These are phyloP conservation scores for Sinotaia quadrata DNA, from an alignment of 2,888 invertebrate genomes.

Conservation along the genomic window DNA sequence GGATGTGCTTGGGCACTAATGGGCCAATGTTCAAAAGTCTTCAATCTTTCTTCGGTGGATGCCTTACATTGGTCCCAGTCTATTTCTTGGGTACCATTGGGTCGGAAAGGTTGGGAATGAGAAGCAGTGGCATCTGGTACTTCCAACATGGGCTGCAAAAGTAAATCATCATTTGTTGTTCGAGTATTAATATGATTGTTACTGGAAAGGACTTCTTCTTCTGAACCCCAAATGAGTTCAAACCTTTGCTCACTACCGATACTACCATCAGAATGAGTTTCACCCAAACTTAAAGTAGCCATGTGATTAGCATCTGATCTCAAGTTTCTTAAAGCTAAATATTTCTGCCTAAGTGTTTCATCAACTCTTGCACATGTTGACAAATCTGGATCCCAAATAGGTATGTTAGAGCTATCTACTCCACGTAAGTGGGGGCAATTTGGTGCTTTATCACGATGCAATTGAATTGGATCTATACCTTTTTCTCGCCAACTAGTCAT, in stretches of 20 bases:
- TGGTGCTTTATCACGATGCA: slow-evolving; percentile 41
- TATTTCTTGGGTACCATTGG: not conserved
- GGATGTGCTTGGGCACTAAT: slow-evolving; percentile 34
- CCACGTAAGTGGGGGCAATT: slow-evolving; percentile 34
- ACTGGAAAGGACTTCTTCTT: not conserved
- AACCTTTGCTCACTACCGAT: slow-evolving; percentile 17
- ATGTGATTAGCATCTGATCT: not conserved
- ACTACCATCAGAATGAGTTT: too few species aligned
- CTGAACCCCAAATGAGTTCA: not conserved
- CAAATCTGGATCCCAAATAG: slow-evolving; percentile 25
- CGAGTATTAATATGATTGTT: not conserved
- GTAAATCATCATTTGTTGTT: not conserved
- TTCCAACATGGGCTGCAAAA: not conserved
- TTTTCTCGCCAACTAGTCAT: slow-evolving; percentile 36
- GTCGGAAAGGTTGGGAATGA: not conserved
- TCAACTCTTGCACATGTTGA: slow-evolving; percentile 14
- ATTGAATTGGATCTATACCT: slow-evolving; percentile 34
- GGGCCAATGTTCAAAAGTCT: slow-evolving; percentile 25
- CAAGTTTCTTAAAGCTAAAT: not conserved
- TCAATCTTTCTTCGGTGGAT: slow-evolving; percentile 18
- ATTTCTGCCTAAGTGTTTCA: slow-evolving; percentile 19
- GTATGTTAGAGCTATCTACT: slow-evolving; percentile 21
- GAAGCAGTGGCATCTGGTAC: not conserved
- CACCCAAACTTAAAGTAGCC: not conserved
- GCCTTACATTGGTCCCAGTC: slow-evolving; percentile 21